Evolutionary conservation across 2,888 invertebrate species (phyloP), one percentile per base, ranked within the genome.

Genomic region (Leptinotarsa peninsularis): DNA sequence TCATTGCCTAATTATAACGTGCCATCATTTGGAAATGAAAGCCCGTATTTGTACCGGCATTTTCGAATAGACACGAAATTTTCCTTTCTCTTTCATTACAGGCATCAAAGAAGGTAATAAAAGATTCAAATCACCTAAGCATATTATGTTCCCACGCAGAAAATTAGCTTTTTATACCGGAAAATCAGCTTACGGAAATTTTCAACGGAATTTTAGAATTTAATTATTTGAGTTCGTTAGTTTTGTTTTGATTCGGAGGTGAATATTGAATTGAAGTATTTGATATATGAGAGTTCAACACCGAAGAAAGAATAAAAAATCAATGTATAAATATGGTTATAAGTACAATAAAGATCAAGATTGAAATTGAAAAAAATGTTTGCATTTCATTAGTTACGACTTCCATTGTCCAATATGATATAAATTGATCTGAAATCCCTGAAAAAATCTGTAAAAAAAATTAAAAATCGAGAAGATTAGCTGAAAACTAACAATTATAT

Each of bases 71-170:
- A n/a, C 13, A 58, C 21, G 4, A 7, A 33, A 27, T 52, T 68
- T 27, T 63, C 33, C 7, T 63, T 63, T 63, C 63, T 33, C 50
- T 27, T 58, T 58, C 58, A 3, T n/a, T 63, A 33, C 7, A 17
- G 63, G n/a, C 43, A 63, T 52, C 68, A 52, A 68, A 50, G 27
- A 50, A 27, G 50, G 54, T 49, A 15, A 23, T 68, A 15, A 68
- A 23, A 23, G 27, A 68, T 68, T 27, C 23, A 68, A 54, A 68
- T 68, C 54, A 52, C 52, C 14, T 68, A 33, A 63, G 15, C 17
- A n/a, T 63, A 58, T 58, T 67, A 49, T 14, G 21, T 23, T 15
- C 50, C 33, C 54, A 27, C 54, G 27, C 54, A 50, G 21, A 23
- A 52, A 52, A 68, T 68, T 49, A 52, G 17, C 50, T 50, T 68